Base-by-base conservation (phyloP, 2,888 invertebrate species). In the Diarsia dahlii region DNA sequence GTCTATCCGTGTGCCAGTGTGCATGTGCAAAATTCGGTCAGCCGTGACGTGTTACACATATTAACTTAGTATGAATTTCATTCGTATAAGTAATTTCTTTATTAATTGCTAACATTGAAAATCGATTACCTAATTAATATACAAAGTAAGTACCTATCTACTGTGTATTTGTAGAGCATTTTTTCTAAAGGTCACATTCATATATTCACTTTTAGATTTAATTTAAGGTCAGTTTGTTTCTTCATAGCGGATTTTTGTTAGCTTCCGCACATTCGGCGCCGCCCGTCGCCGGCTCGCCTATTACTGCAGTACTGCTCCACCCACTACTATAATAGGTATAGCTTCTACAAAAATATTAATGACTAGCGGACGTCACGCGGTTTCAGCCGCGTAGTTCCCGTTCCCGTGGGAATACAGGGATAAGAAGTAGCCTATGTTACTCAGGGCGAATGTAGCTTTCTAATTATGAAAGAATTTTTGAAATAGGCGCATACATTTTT, bases 241-340 rank as follows among this genome's bases (percentile, higher is more conserved):
- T 90, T 89, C 87, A 88, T 81, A 87, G 84, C 87, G 89, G 88
- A 90, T 88, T 90, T 85, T 84, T 75, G 84, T 84, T 84, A 76
- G 88, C 89, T 91, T 91, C 91, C 91, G 91, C 78, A 85, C 77
- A 77, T 72, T 76, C 15, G 80, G 62, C 56, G 23, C 81, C 75
- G 2, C 28, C 28, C n/a, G n/a, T n/a, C n/a, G n/a, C n/a, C n/a
- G 62, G 60, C 28, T 34, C 45, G n/a, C 15, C 74, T 52, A 45
- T 45, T 83, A 81, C 78, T 74, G 74, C 87, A 45, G 34, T 83
- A 81, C 78, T 74, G 74, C 87, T 85, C 73, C 84, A 82, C 81
- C 87, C 73, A 74, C 78, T 81, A 52, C 20, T 65, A 34, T 18
- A 4, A 62, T 46, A 66, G n/a, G n/a, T 50, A 6, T 46, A 67